Conservation (phyloP, 2,888 invertebrate species). For the Ormyrus nitidulus region DNA sequence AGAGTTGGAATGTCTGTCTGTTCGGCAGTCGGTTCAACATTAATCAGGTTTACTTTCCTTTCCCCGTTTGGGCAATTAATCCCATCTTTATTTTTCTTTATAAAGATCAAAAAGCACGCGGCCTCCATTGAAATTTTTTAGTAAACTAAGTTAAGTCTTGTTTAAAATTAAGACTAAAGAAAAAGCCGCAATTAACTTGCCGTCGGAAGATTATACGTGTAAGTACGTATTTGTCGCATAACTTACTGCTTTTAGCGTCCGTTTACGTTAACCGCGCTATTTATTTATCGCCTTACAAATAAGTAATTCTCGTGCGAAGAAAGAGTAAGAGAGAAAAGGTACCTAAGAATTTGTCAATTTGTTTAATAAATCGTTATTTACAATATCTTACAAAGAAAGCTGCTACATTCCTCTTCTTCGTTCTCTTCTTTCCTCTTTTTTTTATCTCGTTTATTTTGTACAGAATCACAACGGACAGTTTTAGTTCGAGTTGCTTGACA, state of each 20-base stretch:
- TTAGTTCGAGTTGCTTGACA: slow-evolving; percentile 59
- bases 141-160: slow-evolving; percentile 37
- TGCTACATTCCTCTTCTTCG: slow-evolving; percentile 68
- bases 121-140: slow-evolving; percentile 49
- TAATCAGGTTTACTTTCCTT: slow-evolving; percentile 53
- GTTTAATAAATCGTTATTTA: slow-evolving; percentile 74
- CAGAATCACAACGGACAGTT: slow-evolving; percentile 64
- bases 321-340: slow-evolving; percentile 67
- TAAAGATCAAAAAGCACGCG: slow-evolving; percentile 39
- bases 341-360: slow-evolving; percentile 73
- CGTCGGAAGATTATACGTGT: slow-evolving; percentile 54
- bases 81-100: slow-evolving; percentile 1
- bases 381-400: slow-evolving; percentile 75
- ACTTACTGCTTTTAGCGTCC: slow-evolving; percentile 58
- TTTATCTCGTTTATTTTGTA: slow-evolving; percentile 63
- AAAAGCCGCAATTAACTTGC: slow-evolving; percentile 19
- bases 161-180: slow-evolving; percentile 20
- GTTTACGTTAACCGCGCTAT: slow-evolving; percentile 54
- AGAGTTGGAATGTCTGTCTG: slow-evolving; percentile 73
- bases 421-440: slow-evolving; percentile 65
- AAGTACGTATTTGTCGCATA: slow-evolving; percentile 55
- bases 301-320: slow-evolving; percentile 65
- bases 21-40: slow-evolving; percentile 60
- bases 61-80: slow-evolving; percentile 34
- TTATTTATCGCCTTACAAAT: slow-evolving; percentile 62